Conservation (phyloP, 2,888 invertebrate species). For the Selenia dentaria region DNA sequence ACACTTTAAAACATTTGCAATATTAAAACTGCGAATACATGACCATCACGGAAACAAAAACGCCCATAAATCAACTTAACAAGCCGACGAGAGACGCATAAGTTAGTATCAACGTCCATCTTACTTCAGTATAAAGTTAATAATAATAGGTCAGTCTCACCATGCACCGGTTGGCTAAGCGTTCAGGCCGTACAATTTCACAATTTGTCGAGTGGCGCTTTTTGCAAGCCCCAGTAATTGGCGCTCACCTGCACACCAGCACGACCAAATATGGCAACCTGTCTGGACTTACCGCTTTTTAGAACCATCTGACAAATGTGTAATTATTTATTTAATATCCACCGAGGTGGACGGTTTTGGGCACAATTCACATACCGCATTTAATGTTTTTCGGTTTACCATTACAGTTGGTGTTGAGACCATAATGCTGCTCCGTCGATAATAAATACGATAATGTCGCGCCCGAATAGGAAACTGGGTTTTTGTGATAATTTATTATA, state of each 20-base stretch:
- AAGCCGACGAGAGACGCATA: slow-evolving; percentile 18
- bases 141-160: slow-evolving; percentile 21
- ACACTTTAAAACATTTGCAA: no score
- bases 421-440: slow-evolving; percentile 37
- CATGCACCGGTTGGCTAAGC: slow-evolving; percentile 29
- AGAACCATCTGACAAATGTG: slow-evolving; percentile 82
- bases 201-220: slow-evolving; percentile 79
- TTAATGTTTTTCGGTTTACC: slow-evolving; percentile 60
- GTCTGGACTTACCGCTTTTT: slow-evolving; percentile 74
- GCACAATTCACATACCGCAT: slow-evolving; percentile 74
- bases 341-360: slow-evolving; percentile 65
- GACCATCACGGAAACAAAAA: slow-evolving; percentile 10
- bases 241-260: slow-evolving; percentile 73
- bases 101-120: slow-evolving; percentile 25
- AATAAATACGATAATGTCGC: slow-evolving; percentile 40
- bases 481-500: slow-evolving; percentile 52
- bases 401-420: slow-evolving; percentile 52
- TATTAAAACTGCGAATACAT: no score
- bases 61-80: slow-evolving; percentile 23
- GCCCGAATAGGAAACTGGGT: slow-evolving; percentile 16
- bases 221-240: slow-evolving; percentile 77
- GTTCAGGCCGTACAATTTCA: slow-evolving; percentile 70
- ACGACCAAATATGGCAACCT: slow-evolving; percentile 72
- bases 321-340: slow-evolving; percentile 84
- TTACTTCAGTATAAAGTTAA: no score